phyloP scores from a whole-genome alignment of 2,888 invertebrate genomes.

The Stenichneumon culpator region DNA sequence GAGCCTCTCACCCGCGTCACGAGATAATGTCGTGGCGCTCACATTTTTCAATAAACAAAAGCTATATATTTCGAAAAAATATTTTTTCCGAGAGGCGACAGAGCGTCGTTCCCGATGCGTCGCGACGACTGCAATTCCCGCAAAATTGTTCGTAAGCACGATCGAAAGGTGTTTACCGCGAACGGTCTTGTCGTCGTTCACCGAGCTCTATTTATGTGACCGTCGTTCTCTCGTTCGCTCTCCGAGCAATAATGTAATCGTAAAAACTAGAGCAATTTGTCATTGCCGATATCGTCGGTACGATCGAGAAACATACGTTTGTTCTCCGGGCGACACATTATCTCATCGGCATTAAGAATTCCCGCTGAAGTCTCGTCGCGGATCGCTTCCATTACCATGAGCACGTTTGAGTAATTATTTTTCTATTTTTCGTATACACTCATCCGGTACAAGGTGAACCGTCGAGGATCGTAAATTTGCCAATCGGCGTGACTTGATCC shows the following conservation, averaged over 20 bases:
- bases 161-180: conserved; percentile 19
- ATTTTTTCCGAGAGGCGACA: not conserved
- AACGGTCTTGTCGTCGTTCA: conserved; percentile 15
- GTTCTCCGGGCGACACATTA: not conserved
- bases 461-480: conserved; percentile 56
- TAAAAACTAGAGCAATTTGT: not conserved
- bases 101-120: not conserved
- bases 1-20: conserved; percentile 24
- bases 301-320: not conserved
- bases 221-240: conserved; percentile 2
- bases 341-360: not conserved
- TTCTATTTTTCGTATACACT: conserved; percentile 24
- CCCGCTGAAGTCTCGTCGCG: not conserved
- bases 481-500: conserved; percentile 47
- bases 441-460: conserved; percentile 63
- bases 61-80: not conserved
- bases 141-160: conserved; percentile 3
- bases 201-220: not conserved
- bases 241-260: not conserved
- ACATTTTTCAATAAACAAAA: conserved; percentile 55
- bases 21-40: conserved; percentile 46
- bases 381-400: conserved; percentile 2
- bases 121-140: not conserved
- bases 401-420: not conserved
- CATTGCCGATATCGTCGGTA: not conserved